These are phyloP conservation scores for Rhabdomys dilectus DNA, from an alignment of 2,113 vertebrate species.

Conservation along the genomic window DNA sequence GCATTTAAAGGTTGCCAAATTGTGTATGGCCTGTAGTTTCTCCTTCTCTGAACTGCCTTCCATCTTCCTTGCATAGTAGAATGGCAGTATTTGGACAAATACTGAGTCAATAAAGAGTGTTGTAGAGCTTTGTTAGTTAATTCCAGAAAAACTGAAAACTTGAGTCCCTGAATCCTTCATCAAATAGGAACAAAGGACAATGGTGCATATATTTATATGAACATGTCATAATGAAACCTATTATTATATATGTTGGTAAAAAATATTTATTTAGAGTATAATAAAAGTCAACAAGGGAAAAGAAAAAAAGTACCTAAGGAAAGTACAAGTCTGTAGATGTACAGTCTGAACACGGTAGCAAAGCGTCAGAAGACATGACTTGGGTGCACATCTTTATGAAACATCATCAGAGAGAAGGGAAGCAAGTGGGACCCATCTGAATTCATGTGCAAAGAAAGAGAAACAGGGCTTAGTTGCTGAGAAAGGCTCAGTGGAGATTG, in stretches of 20 bases:
- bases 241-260: neutral
- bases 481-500: neutral
- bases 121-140: neutral
- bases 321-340: neutral
- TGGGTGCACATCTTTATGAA: neutral
- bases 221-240: neutral
- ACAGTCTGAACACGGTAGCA: neutral
- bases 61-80: neutral
- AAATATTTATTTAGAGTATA: neutral
- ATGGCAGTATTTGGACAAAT: neutral
- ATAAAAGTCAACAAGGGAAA: neutral
- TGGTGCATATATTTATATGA: neutral
- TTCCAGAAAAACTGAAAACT: constrained; percentile 29
- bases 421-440: neutral
- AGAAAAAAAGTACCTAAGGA: neutral
- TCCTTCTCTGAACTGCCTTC: neutral
- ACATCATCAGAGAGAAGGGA: neutral
- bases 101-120: neutral
- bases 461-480: constrained; percentile 15
- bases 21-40: neutral
- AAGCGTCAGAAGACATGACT: neutral
- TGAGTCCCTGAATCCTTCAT: neutral
- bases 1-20: neutral
- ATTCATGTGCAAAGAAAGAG: constrained; percentile 25
- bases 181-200: neutral